These are phyloP conservation scores for Trichacis sp. DNA, from an alignment of 2,888 invertebrate genomes.

Conservation along the genomic window DNA sequence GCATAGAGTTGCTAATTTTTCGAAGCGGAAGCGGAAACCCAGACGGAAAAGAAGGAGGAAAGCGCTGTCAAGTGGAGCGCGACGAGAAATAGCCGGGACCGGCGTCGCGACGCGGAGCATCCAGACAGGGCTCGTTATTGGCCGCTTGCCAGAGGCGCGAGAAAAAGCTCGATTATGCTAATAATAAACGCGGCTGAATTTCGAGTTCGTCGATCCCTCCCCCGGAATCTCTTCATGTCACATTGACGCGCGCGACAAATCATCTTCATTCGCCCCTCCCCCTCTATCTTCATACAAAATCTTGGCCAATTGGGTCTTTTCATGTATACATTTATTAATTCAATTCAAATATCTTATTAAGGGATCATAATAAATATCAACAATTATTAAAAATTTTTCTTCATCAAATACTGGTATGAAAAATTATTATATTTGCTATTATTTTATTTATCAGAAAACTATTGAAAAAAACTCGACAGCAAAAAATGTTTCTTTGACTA, in stretches of 20 bases:
- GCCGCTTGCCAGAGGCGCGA: slow-evolving; percentile 21
- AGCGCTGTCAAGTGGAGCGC: slow-evolving; percentile 37
- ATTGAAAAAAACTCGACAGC: no score
- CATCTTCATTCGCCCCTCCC: no score
- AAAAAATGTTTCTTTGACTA: no score
- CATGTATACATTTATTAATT: no score
- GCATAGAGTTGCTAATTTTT: slow-evolving; percentile 4
- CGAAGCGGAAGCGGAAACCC: slow-evolving; percentile 25
- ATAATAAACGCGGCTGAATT: slow-evolving; percentile 37
- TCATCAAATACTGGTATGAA: no score
- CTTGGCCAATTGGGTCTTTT: no score
- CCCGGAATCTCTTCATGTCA: background rate
- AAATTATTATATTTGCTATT: no score
- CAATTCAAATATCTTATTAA: no score
- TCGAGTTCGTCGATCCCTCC: slow-evolving; percentile 39
- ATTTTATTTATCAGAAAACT: no score
- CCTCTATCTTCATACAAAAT: no score
- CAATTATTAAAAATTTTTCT: no score
- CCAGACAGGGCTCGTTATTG: slow-evolving; percentile 26
- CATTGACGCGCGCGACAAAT: background rate
- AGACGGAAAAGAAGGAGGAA: slow-evolving; percentile 42
- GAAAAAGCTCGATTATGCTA: slow-evolving; percentile 33
- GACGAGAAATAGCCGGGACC: slow-evolving; percentile 38
- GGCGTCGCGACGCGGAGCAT: slow-evolving; percentile 18
- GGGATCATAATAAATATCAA: no score